Conservation (phyloP, 2,113 vertebrate genomes). For the Lota lota region DNA sequence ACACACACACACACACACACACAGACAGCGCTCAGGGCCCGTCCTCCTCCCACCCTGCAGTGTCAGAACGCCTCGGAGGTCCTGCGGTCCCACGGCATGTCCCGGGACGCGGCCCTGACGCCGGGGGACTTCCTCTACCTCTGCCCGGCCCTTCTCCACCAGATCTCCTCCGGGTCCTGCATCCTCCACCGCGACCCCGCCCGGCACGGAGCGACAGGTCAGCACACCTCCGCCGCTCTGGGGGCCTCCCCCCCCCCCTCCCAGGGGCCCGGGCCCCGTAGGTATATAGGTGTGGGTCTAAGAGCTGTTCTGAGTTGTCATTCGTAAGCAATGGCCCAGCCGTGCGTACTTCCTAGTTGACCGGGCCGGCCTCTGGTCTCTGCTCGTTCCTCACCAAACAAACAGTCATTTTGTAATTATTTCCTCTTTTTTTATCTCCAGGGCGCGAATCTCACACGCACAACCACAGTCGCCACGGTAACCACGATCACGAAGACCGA, state of each 20-base stretch:
- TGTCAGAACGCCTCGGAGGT: conserved; percentile 87
- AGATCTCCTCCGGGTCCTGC: conserved; percentile 86
- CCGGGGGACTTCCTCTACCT: conserved; percentile 84
- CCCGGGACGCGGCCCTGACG: conserved; percentile 71
- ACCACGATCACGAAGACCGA: conserved; percentile 52
- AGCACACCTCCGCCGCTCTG: not conserved
- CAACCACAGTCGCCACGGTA: conserved; percentile 36
- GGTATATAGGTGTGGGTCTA: no score
- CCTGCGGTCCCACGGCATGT: conserved; percentile 86
- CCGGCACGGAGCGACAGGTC: conserved; percentile 3
- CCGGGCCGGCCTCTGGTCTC: no score
- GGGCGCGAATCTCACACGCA: conserved; percentile 24
- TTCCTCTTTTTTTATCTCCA: not conserved
- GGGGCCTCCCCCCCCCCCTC: no score
- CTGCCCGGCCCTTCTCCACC: conserved; percentile 91
- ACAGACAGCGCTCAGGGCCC: not conserved
- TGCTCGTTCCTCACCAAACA: no score
- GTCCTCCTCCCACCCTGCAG: conserved; percentile 50
- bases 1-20: no score
- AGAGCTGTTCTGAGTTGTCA: no score
- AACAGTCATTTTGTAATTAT: no score
- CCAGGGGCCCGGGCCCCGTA: no score
- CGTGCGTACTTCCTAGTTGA: no score
- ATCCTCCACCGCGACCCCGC: conserved; percentile 70
- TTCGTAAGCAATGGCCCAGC: no score